These are phyloP conservation scores for Acipenser transmontanus DNA, from an alignment of 2,797 vertebrate species.

Conservation along the genomic window DNA sequence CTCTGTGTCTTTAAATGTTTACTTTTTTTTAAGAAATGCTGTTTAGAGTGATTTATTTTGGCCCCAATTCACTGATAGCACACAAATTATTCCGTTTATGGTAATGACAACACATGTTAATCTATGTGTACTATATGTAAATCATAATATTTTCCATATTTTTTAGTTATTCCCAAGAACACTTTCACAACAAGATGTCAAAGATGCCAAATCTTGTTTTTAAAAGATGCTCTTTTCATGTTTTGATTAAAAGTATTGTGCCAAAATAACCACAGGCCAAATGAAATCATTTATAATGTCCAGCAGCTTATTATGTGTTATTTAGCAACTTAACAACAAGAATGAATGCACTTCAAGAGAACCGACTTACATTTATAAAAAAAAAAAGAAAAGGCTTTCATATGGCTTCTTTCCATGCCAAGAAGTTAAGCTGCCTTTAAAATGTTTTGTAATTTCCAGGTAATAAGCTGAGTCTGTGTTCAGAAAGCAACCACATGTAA, in stretches of 20 bases:
- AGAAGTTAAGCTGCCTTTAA: neutral
- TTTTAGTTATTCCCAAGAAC: too few species aligned
- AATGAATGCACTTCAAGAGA: slow-evolving; percentile 14
- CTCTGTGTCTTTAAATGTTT: too few species aligned
- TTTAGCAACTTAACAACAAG: slow-evolving; percentile 30
- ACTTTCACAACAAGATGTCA: too few species aligned
- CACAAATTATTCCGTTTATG: too few species aligned
- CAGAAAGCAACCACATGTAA: neutral
- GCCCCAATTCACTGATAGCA: too few species aligned
- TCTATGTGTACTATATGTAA: too few species aligned
- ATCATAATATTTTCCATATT: too few species aligned
- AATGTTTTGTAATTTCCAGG: neutral
- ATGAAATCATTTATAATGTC: slow-evolving; percentile 33
- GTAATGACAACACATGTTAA: too few species aligned
- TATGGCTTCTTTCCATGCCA: neutral
- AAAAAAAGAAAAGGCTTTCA: neutral
- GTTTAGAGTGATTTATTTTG: too few species aligned
- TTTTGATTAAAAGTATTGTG: slow-evolving; percentile 1
- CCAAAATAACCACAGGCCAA: slow-evolving; percentile 34
- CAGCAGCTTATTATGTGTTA: slow-evolving; percentile 32
- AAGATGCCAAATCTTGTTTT: too few species aligned
- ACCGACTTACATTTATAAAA: neutral
- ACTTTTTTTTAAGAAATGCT: too few species aligned
- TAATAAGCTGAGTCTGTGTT: neutral
- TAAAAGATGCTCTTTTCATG: too few species aligned